phyloP scores from a whole-genome alignment of 2,113 vertebrate species.

The Cynocephalus volans region DNA sequence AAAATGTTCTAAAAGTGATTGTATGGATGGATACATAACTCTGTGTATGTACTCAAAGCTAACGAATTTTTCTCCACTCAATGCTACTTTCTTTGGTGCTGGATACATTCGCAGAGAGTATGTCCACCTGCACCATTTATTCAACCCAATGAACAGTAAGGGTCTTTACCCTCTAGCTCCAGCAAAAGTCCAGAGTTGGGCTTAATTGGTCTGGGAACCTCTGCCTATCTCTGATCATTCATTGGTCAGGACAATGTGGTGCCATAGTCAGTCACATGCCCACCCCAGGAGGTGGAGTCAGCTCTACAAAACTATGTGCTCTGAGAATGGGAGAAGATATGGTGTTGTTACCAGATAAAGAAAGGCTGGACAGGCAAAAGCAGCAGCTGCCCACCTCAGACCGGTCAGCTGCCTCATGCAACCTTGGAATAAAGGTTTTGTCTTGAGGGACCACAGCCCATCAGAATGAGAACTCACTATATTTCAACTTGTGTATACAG shows the following conservation, averaged over 20 bases:
- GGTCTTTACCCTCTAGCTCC: not conserved
- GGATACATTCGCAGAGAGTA: not conserved
- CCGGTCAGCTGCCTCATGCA: not conserved
- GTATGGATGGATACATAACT: not conserved
- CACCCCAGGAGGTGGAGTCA: not conserved
- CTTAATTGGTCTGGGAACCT: not conserved
- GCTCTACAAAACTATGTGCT: not conserved
- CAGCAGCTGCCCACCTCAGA: not conserved
- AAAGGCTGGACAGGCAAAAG: not conserved
- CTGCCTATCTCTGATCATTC: not conserved
- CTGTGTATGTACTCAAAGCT: not conserved
- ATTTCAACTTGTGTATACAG: not conserved
- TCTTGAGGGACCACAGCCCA: not conserved
- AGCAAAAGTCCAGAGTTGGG: not conserved
- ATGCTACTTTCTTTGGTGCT: not conserved
- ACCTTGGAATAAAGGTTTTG: not conserved
- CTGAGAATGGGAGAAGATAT: not conserved
- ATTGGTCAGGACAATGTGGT: not conserved
- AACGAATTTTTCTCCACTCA: not conserved
- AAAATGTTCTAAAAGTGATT: constrained; percentile 38
- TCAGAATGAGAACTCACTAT: not conserved
- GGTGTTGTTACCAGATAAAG: not conserved
- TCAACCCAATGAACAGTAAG: not conserved
- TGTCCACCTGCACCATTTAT: not conserved
- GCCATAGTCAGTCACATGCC: no score